phyloP scores from a whole-genome alignment of 2,888 invertebrate genomes.

The Himalopsyche japonica region DNA sequence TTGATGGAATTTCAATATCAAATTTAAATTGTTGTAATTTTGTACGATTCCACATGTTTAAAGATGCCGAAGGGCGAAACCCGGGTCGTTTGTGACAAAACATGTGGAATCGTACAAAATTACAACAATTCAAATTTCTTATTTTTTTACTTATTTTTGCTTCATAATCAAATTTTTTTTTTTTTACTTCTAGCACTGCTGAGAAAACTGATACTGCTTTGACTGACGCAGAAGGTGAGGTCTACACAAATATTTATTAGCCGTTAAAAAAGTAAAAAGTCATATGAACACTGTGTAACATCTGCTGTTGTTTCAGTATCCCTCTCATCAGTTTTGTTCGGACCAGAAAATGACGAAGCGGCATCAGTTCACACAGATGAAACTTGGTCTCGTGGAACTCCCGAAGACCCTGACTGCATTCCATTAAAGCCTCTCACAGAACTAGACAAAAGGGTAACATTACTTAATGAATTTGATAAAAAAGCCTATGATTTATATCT shows the following conservation, averaged over 20 bases:
- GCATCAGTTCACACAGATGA: conserved; percentile 69
- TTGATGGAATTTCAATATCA: too few relatives aligned
- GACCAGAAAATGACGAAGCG: conserved; percentile 60
- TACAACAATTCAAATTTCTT: too few relatives aligned
- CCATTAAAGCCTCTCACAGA: conserved; percentile 66
- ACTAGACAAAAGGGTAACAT: conserved; percentile 63
- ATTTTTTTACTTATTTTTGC: too few relatives aligned
- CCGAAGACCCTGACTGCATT: conserved; percentile 65
- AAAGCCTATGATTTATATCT: too few relatives aligned
- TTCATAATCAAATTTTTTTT: not conserved
- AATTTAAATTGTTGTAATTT: too few relatives aligned
- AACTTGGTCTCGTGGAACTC: conserved; percentile 72
- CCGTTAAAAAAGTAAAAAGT: too few relatives aligned
- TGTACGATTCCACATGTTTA: too few relatives aligned
- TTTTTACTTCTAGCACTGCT: conserved; percentile 10
- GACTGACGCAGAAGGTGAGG: conserved; percentile 33
- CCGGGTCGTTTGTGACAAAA: too few relatives aligned
- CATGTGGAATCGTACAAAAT: too few relatives aligned
- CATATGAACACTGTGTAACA: not conserved
- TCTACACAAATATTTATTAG: not conserved
- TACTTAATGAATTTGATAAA: too few relatives aligned
- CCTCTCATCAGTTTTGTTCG: conserved; percentile 32
- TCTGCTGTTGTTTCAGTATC: conserved; percentile 27
- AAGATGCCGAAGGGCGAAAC: too few relatives aligned
- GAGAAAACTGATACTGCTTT: conserved; percentile 20